Base-by-base conservation (phyloP, 2,888 invertebrate genomes). In the Abscondita cerata region DNA sequence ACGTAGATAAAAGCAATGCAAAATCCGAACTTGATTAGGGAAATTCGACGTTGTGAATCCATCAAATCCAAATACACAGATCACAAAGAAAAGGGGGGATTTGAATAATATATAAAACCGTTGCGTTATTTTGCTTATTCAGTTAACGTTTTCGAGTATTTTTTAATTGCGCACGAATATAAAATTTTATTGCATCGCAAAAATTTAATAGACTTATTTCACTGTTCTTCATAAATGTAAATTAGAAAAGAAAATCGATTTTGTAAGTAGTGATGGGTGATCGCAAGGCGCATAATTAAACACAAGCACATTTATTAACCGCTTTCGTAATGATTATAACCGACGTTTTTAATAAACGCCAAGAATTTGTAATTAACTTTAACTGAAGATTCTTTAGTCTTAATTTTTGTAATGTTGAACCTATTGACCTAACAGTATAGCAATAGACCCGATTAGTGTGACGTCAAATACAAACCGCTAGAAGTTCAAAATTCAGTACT, bases 1-100 rank as follows among this genome's bases (percentile, higher is more conserved):
- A 58, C 58, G 16, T 31, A 40, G 52, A 58, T 58, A 58, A 58
- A 58, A 46, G 51, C 34, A 44, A 52, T 51, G 50, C 38, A 38
- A 38, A 50, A 36, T 41, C 25, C 48, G 31, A 41, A 56, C 31
- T 53, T 54, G 40, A 50, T 50, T 56, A 50, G 20, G 50, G 50
- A 50, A 56, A 50, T 56, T 44, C 53, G 15, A 53, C 25, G 16
- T 47, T 33, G 2, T 44, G 54, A 46, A 51, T 51, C 51, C 34
- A 51, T 51, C 51, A 51, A 34, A 34, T 33, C 11, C 51, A 51
- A 51, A 51, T 51, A 34, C 33, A 51, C 16, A 51, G 33, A 51
- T 51, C 33, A 51, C 34, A 51, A 51, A 36, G 11, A 33, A 51
- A 51, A 36, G 13, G 16, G 19, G 18, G 31, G 15, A 48, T 51